Base-by-base conservation (phyloP, 2,797 vertebrate species). In the Tokudaia muenninki region DNA sequence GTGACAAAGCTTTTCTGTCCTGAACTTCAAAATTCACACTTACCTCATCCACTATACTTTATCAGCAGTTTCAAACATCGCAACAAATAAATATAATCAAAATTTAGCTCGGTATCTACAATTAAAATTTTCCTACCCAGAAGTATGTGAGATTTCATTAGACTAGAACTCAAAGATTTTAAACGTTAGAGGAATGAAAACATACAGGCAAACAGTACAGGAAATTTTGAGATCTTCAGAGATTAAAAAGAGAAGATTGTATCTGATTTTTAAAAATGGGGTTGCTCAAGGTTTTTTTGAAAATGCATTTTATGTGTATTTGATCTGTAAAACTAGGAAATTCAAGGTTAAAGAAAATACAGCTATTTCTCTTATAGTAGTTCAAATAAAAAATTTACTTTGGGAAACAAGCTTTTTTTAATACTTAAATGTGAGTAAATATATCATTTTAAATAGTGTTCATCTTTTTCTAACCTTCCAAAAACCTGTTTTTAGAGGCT, bases 391-490 rank as follows among this genome's bases (percentile, higher is more conserved):
- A 94, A 94, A 92, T 77, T 94, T 91, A 78, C 82, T 87, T 94
- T 13, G 50, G 70, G 90, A 95, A 95, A 94, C 37, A 34, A 96
- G 2, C 61, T 91, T 93, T 88, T 50, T 90, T 93, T 44, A 41
- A 63, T 65, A 70, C 74, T 94, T 59, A 93, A 93, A 88, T 70
- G 70, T 91, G 65, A 74, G 17, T 41, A 65, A 26, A 52, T 11
- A 13, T 37, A 47, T 77, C 59, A 72, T 74, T 87, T 92, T 92
- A 91, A 41, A 91, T 11, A 67, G 8, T 44, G 37, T n/a, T 81
- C 86, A 77, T 50, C 41, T 91, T 93, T 94, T 95, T 92, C 87
- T 92, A n/a, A 75, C 6, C 74, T 96, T 91, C 92, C 97, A 87
- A 88, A 80, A 63, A 83, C 31, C 44, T 0, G 0, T 96, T 95